Evolutionary conservation across 2,113 vertebrate genomes (phyloP), one percentile per base, ranked within the genome.

Genomic region (Numida meleagris): DNA sequence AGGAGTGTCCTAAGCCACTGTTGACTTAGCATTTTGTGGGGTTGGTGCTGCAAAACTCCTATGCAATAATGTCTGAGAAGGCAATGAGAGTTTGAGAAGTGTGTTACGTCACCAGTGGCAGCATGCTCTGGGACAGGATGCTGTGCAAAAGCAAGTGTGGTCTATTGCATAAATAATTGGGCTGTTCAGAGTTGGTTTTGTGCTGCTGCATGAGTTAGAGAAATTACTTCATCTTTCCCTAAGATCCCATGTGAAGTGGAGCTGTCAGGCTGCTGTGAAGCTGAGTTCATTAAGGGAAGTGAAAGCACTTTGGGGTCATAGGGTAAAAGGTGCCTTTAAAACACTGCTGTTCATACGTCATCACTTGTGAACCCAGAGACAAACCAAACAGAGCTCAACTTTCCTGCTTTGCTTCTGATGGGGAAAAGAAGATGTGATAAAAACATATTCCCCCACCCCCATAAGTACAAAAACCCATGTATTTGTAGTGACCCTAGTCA

Each of bases 291-390:
- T 86, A 94, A 55, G 33, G 38, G 63, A 89, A 92, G 67, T 82
- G 66, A 91, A 92, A 95, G 71, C 38, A 42, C 72, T 74, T 74
- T n/a, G 78, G 53, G 81, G 89, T 86, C 81, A 58, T 3, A 4
- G 87, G 91, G 87, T 88, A 79, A 92, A 48, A 80, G 75, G 61
- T 90, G 89, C 63, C 79, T 36, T 66, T 94, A 77, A 82, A 93
- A 50, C 75, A 43, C 23, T 65, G n/a, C 59, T 66, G 40, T 27
- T 50, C 0, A 0, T 61, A 42, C 0, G 4, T 91, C 84, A 87
- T 62, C 33, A 3, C 77, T 82, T 62, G 33, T 68, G 93, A 89
- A 66, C 40, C 36, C 42, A 10, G 3, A 62, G 84, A 50, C 40
- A 73, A 46, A 53, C 3, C 33, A 29, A 74, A 31, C 24, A 21